Base-by-base conservation (phyloP, 1,140 invertebrate species). In the Mizuhopecten yessoensis region DNA sequence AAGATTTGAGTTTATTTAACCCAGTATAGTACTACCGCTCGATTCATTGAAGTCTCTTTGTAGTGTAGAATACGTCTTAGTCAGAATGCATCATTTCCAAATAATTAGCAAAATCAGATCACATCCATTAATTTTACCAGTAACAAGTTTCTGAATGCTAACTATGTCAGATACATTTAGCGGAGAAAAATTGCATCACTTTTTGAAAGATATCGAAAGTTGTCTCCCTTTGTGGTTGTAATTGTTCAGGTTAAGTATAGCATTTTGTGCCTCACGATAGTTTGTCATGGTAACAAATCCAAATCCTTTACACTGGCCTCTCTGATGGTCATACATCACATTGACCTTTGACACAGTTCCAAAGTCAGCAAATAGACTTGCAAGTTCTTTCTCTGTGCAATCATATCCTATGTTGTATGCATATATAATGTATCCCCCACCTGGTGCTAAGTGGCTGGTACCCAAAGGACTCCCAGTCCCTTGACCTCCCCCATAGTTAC, bases 231-330 rank as follows among this genome's bases (percentile, higher is more conserved):
- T 94, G 90, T 94, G 96, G 45, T 94, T 94, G 39, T 95, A 96
- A 7, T 96, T 96, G 95, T 97, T 96, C 86, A 97, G 92, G 49
- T 94, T 93, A 36, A 96, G 94, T 89, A 97, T 96, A 17, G 96
- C 97, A 88, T 95, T 94, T 34, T 96, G 92, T 34, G 97, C 97
- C 90, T 97, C 96, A 34, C 96, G 94, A 91, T 96, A 96, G 91
- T 96, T 96, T 33, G 95, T 93, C 96, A 97, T 97, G 33, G 97
- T 97, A 10, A 97, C 97, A 94, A 97, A 97, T 10, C 96, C 97
- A 95, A 94, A 97, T 29, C 96, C 96, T 93, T 97, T 97, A 90
- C 96, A 95, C 75, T 95, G 91, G 87, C 94, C 94, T 87, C 96
- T 96, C 42, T 93, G 93, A 87, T 94, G 94, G 86, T 97, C 96